Percentiles rank a stretch among this genome's conserved stretches.
Evolutionary conservation across 2,888 invertebrate genomes (phyloP).

Genomic region (Dicyrtoma fusca): DNA sequence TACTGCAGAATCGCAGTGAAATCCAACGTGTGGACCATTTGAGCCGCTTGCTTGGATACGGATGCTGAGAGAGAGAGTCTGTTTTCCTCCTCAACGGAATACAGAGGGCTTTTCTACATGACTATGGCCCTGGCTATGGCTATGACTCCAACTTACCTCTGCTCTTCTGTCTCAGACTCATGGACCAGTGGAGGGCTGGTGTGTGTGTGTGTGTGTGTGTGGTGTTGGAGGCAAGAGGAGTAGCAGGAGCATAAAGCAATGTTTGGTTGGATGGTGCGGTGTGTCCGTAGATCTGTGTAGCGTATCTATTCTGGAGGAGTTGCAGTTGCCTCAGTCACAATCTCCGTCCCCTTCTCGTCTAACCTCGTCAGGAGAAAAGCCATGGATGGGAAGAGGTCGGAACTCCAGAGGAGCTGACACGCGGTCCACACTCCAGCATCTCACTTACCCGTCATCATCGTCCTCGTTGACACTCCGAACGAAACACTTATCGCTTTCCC

Average conservation of each 20-base stretch:
- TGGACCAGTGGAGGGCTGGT: background rate
- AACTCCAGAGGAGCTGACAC: conserved; percentile 32
- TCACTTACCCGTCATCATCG: conserved; percentile 60
- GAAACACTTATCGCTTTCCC: conserved; percentile 30
- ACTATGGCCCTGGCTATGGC: background rate
- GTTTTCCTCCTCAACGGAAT: conserved; percentile 14
- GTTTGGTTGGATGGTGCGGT: conserved; percentile 23
- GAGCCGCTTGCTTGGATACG: conserved; percentile 15
- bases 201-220: no score
- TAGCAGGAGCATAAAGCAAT: conserved; percentile 10
- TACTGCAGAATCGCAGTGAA: background rate
- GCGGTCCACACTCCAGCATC: conserved; percentile 57
- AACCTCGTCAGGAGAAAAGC: background rate
- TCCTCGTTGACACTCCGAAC: conserved; percentile 58
- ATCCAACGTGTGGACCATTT: conserved; percentile 25
- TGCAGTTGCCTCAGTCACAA: conserved; percentile 29
- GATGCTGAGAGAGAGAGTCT: background rate
- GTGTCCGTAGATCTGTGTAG: conserved; percentile 11
- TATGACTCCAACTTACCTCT: background rate
- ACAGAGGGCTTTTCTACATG: conserved; percentile 18
- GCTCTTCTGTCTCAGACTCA: background rate
- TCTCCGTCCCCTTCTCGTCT: conserved; percentile 20
- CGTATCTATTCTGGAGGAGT: conserved; percentile 22
- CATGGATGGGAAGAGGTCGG: conserved; percentile 34
- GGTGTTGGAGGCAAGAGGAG: background rate